Conservation (phyloP, 2,888 invertebrate genomes). For the Eueremaeus valkanovi region DNA sequence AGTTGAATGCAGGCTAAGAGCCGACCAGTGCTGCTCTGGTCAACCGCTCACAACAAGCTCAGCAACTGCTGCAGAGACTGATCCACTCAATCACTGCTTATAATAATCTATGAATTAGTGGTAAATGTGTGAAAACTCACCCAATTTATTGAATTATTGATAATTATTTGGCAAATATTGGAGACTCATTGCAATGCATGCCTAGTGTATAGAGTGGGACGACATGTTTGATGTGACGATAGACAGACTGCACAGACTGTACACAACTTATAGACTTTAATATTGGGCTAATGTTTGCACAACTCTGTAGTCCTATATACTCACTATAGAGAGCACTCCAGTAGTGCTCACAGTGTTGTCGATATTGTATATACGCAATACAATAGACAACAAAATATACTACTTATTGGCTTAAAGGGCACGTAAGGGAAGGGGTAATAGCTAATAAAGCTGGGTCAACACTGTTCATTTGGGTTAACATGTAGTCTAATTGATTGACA, state of each 20-base stretch:
- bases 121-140: neutral
- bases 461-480: no score
- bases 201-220: slow-evolving; percentile 13
- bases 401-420: no score
- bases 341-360: neutral
- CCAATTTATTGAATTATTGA: neutral
- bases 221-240: slow-evolving; percentile 28
- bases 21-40: neutral
- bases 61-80: no score
- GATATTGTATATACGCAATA: no score
- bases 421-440: no score
- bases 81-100: neutral
- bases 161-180: neutral
- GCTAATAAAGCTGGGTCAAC: no score
- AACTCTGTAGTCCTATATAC: neutral
- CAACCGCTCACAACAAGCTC: neutral
- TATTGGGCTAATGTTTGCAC: neutral
- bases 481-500: no score
- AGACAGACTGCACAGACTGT: no score
- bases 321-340: no score
- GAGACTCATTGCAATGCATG: no score
- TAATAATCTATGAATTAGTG: neutral
- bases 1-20: neutral
- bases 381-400: no score
- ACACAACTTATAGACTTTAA: no score